Conservation (phyloP, 1,140 invertebrate genomes). For the Trachymyrmex cornetzi region DNA sequence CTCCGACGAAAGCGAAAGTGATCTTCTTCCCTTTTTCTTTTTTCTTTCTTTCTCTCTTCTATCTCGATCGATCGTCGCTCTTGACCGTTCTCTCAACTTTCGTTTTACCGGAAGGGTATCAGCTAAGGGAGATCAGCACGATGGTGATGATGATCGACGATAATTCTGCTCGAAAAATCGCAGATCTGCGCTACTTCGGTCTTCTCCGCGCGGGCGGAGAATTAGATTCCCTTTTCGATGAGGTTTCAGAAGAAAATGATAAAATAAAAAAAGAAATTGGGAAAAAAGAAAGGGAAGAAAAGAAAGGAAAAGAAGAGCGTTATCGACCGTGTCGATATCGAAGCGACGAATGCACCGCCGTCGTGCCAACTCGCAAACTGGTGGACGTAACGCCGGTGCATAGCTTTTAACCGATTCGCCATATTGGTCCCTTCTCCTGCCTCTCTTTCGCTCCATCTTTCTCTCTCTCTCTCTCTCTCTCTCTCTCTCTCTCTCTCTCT, state of each 20-base stretch:
- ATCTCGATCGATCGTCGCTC: conserved; percentile 15
- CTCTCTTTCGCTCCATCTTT: not conserved
- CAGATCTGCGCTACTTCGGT: conserved; percentile 5
- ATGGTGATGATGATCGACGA: not conserved
- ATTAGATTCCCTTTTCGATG: not conserved
- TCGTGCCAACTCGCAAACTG: conserved; percentile 78
- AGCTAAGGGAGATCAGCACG: conserved; percentile 42
- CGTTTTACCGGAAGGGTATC: not conserved
- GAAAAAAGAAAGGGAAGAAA: conserved; percentile 15
- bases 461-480: not conserved
- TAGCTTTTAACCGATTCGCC: conserved; percentile 83
- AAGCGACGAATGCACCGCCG: conserved; percentile 64
- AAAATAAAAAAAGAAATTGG: not conserved
- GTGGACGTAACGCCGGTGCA: conserved; percentile 73
- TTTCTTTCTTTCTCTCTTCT: conserved; percentile 12
- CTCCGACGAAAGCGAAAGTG: conserved; percentile 46
- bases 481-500: not conserved
- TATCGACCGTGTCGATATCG: conserved; percentile 25
- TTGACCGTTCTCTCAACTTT: conserved; percentile 16
- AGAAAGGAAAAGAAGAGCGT: not conserved
- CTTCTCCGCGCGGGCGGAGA: not conserved
- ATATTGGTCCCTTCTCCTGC: conserved; percentile 79
- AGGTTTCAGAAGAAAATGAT: not conserved
- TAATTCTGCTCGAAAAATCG: conserved; percentile 7
- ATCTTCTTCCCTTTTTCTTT: not conserved